A percentile compares a stretch with the other conserved stretches of the same genome.
phyloP scores from a whole-genome alignment of 1,140 invertebrate species.

The Drosophila persimilis region DNA sequence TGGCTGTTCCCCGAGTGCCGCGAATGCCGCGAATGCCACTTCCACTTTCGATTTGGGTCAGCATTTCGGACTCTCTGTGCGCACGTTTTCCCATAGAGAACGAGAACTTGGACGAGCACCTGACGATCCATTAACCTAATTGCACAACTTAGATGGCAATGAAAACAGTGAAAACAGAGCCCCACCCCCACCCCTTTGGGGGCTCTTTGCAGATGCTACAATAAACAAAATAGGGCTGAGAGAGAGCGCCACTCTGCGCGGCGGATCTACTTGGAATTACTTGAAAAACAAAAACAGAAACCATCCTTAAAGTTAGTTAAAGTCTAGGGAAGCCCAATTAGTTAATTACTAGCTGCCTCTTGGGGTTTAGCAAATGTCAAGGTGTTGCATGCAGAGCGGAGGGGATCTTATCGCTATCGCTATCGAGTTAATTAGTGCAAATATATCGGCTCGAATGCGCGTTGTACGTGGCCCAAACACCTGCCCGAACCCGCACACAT shows the following conservation, averaged over 20 bases:
- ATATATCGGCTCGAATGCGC: constrained; percentile 50
- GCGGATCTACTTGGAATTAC: constrained; percentile 38
- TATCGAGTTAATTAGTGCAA: constrained; percentile 59
- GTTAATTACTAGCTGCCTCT: constrained; percentile 41
- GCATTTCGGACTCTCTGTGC: neutral
- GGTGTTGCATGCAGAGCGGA: constrained; percentile 12
- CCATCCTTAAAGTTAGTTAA: constrained; percentile 15
- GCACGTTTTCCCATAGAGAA: constrained; percentile 14
- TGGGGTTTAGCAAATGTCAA: constrained; percentile 24
- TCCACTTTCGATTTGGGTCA: constrained; percentile 4
- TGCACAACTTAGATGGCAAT: constrained; percentile 52
- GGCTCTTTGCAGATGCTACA: neutral
- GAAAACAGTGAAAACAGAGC: constrained; percentile 50
- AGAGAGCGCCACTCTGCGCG: constrained; percentile 53
- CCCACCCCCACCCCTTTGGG: neutral
- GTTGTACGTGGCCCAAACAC: constrained; percentile 35
- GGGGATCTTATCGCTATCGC: too few species aligned
- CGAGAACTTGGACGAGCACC: constrained; percentile 9
- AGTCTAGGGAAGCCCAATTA: constrained; percentile 51
- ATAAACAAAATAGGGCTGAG: constrained; percentile 12
- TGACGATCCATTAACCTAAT: constrained; percentile 76
- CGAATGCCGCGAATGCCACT: neutral
- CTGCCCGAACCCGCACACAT: constrained; percentile 20
- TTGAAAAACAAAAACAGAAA: constrained; percentile 25
- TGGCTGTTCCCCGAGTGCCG: constrained; percentile 4